Evolutionary conservation across 2,888 invertebrate genomes (phyloP).

Genomic region (Orthosia gothica): DNA sequence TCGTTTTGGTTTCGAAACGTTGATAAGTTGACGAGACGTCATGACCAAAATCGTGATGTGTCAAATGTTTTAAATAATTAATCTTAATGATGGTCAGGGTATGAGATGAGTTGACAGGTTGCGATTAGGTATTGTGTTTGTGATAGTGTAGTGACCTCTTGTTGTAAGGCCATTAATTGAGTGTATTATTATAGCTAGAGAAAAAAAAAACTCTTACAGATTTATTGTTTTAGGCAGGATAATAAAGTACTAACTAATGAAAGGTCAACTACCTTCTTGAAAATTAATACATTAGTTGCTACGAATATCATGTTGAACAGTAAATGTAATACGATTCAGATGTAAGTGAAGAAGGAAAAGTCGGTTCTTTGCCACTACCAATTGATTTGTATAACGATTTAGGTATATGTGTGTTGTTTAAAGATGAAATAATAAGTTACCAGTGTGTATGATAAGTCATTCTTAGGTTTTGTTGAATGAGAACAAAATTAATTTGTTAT

Average conservation of each 20-base stretch:
- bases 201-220: background rate
- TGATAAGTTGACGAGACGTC: constrained; percentile 13
- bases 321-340: background rate
- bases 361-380: no score
- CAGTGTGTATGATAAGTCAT: background rate
- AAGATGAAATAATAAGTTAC: background rate
- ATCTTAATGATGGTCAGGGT: constrained; percentile 14
- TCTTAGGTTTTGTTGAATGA: background rate
- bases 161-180: constrained; percentile 1
- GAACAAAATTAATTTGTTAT: background rate
- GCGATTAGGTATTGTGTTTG: constrained; percentile 47
- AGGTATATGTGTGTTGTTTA: background rate
- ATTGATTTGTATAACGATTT: background rate
- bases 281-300: no score
- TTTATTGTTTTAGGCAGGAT: no score
- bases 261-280: no score
- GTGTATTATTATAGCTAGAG: background rate
- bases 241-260: no score
- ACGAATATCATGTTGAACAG: background rate
- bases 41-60: constrained; percentile 38
- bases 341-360: background rate
- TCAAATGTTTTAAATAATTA: constrained; percentile 11
- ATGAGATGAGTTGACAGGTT: constrained; percentile 28
- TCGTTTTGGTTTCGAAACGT: background rate
- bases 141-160: constrained; percentile 8